Base-by-base conservation (phyloP, 1,140 invertebrate genomes). In the Panulirus ornatus region DNA sequence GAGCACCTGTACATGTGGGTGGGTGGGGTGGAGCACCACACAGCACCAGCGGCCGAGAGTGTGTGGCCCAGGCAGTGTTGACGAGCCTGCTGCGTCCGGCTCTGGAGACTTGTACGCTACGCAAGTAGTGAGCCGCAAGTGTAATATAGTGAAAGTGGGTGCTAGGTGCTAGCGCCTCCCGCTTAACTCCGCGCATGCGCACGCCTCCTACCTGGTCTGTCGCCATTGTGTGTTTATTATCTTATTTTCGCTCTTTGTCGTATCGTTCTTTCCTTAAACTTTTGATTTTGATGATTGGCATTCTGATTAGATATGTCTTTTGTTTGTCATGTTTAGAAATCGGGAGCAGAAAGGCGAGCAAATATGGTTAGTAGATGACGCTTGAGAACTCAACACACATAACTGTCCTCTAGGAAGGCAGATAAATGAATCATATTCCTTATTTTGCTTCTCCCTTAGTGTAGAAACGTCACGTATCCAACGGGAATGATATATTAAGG, bases 331-430 rank as follows among this genome's bases (percentile, higher is more conserved):
- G 16, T 22, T 19, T 5, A 44, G 9, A 1, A 30, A 38, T 9
- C 22, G 1, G 38, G 0, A 1, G 27, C 5, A 14, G 2, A 42
- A 84, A 16, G 22, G 0, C 9, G 3, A 40, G 9, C 42, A 81
- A 71, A 82, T 47, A 38, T 9, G 1, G 0, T 88, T 22, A 40
- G 0, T 3, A 51, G 44, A 88, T 16, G 22, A 54, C 38, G 51
- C 2, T 47, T 79, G 86, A 47, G 58, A 81, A 51, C 86, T 27
- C n/a, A 51, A 34, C 71, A 27, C 66, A 88, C 76, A 88, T 88
- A 88, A 88, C 86, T 88, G 86, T 88, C 86, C 86, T 82, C 78
- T 82, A 78, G 85, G 85, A 40, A 81, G 85, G 75, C 86, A 88
- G 36, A 88, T 30, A 82, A 88, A 71, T 82, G 86, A 63, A 88